Conservation (phyloP, 1,140 invertebrate genomes). For the Drosophila lacteicornis region DNA sequence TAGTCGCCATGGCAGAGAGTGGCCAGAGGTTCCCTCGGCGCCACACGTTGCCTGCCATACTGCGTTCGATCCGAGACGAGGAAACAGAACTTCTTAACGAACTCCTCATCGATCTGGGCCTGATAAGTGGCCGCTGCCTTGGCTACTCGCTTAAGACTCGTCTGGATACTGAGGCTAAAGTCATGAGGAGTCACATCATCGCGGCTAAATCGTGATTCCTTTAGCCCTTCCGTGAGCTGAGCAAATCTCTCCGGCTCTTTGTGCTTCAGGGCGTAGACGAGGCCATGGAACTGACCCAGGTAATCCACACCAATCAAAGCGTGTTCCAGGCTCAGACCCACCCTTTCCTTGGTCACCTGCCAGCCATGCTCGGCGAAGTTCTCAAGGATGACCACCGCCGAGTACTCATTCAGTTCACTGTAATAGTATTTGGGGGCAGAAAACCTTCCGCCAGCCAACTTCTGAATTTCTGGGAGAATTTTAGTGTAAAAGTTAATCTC, state of each 20-base stretch:
- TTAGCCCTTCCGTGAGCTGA: constrained; percentile 35
- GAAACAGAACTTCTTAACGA: constrained; percentile 43
- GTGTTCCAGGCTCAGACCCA: constrained; percentile 51
- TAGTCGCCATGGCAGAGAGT: constrained; percentile 79
- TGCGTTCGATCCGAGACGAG: constrained; percentile 27
- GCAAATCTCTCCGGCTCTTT: constrained; percentile 46
- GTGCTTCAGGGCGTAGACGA: constrained; percentile 68
- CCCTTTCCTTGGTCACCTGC: constrained; percentile 59
- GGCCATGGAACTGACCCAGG: constrained; percentile 72
- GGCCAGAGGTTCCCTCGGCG: constrained; percentile 64
- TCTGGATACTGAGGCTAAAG: neutral
- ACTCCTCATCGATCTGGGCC: constrained; percentile 59
- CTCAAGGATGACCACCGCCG: constrained; percentile 58
- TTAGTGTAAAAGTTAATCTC: constrained; percentile 72
- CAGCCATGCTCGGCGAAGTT: constrained; percentile 65
- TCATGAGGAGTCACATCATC: constrained; percentile 1
- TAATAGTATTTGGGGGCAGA: constrained; percentile 68
- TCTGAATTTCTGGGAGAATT: constrained; percentile 64
- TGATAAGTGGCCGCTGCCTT: constrained; percentile 42
- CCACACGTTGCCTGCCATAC: constrained; percentile 55
- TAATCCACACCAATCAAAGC: constrained; percentile 56
- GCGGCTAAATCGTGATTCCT: constrained; percentile 59
- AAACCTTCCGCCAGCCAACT: constrained; percentile 35
- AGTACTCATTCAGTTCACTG: constrained; percentile 50
- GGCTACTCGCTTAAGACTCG: constrained; percentile 20